Percentiles rank a stretch among this genome's conserved stretches.
These are phyloP conservation scores for Drosophila insularis DNA, from an alignment of 1,140 invertebrate species.

Conservation along the genomic window DNA sequence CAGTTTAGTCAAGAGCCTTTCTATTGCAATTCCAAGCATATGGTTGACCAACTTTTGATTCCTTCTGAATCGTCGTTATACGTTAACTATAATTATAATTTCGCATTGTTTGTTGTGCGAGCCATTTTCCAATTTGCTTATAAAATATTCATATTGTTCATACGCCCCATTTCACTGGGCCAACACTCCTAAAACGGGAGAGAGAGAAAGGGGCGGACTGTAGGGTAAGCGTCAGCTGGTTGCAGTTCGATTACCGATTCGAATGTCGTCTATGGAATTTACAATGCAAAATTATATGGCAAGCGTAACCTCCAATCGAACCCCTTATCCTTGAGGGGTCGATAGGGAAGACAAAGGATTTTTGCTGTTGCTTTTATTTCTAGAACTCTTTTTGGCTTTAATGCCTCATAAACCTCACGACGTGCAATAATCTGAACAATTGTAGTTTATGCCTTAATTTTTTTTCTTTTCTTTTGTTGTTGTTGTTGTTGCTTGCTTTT, in stretches of 20 bases:
- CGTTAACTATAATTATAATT: slow-evolving; percentile 44
- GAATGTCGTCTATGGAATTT: slow-evolving; percentile 12
- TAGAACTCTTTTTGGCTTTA: slow-evolving; percentile 20
- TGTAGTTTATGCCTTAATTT: slow-evolving; percentile 68
- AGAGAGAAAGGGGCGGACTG: background rate
- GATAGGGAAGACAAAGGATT: slow-evolving; percentile 34
- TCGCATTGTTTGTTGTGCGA: slow-evolving; percentile 40
- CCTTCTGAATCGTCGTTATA: slow-evolving; percentile 17
- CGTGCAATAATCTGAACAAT: slow-evolving; percentile 65
- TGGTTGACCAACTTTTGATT: slow-evolving; percentile 8
- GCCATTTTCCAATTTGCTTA: slow-evolving; percentile 56
- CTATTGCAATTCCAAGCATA: slow-evolving; percentile 17
- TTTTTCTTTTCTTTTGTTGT: slow-evolving; percentile 46
- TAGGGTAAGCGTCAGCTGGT: slow-evolving; percentile 25
- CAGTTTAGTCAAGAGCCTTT: background rate
- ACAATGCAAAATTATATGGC: slow-evolving; percentile 33
- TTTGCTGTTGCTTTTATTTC: background rate
- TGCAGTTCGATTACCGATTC: slow-evolving; percentile 46
- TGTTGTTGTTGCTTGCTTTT: background rate
- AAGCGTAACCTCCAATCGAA: background rate
- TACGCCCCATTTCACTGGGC: slow-evolving; percentile 56
- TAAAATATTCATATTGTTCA: slow-evolving; percentile 73
- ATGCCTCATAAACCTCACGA: slow-evolving; percentile 57
- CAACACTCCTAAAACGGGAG: slow-evolving; percentile 18
- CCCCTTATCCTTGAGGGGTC: background rate